phyloP scores from a whole-genome alignment of 2,888 invertebrate genomes.

The Galerucella calmariensis region DNA sequence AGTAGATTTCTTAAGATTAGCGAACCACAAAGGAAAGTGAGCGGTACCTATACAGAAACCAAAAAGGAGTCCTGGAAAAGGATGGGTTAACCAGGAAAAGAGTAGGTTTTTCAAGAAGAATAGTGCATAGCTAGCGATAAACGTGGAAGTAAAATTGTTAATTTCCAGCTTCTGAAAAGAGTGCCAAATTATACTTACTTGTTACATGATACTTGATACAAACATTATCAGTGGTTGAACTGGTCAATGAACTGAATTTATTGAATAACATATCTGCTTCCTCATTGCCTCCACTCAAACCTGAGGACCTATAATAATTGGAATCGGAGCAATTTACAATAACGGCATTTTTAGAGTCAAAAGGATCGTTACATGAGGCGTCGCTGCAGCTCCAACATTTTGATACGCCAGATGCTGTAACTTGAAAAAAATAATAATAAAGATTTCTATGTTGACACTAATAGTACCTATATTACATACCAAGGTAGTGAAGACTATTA shows the following conservation, averaged over 20 bases:
- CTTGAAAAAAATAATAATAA: slow-evolving; percentile 17
- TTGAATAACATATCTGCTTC: slow-evolving; percentile 17
- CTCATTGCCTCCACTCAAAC: slow-evolving; percentile 6
- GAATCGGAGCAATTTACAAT: slow-evolving; percentile 25
- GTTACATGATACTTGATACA: slow-evolving; percentile 31
- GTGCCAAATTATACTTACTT: slow-evolving; percentile 11
- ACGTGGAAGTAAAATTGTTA: no score
- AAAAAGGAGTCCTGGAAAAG: no score
- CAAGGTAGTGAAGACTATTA: no score
- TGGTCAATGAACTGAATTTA: slow-evolving; percentile 8
- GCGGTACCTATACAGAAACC: no score
- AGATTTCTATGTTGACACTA: no score
- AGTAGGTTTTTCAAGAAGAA: no score
- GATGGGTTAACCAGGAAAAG: no score
- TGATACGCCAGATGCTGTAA: slow-evolving; percentile 9
- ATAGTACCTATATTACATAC: no score
- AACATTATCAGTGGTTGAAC: slow-evolving; percentile 30
- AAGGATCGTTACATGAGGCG: slow-evolving; percentile 37
- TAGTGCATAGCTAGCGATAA: no score
- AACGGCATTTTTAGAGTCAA: slow-evolving; percentile 27
- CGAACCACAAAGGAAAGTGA: no score
- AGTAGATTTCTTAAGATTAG: no score
- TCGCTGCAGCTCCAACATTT: slow-evolving; percentile 38
- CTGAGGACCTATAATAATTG: slow-evolving; percentile 3
- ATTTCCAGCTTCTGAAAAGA: no score